Evolutionary conservation across 2,888 invertebrate genomes (phyloP).

Genomic region (Caenorhabditis uteleia): DNA sequence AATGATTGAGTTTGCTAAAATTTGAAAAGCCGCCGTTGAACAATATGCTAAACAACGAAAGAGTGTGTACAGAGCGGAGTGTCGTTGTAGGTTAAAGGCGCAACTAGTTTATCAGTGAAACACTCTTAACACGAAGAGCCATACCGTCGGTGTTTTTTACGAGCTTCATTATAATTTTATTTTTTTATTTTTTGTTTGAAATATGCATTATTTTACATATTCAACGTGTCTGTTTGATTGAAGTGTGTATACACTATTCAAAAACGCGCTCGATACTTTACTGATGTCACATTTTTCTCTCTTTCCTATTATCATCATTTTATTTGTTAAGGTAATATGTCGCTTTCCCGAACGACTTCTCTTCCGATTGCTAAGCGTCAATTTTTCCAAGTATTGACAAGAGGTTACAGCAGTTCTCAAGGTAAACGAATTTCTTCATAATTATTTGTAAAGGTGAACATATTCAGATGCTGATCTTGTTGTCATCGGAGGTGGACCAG

Average conservation of each 20-base stretch:
- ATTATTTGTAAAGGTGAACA: not conserved
- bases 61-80: too few relatives aligned
- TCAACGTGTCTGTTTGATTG: not conserved
- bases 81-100: too few relatives aligned
- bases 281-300: too few relatives aligned
- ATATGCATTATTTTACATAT: not conserved
- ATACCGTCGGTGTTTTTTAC: constrained; percentile 40
- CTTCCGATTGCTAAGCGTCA: constrained; percentile 40
- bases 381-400: constrained; percentile 36
- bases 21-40: too few relatives aligned
- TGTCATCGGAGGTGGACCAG: constrained; percentile 96
- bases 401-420: constrained; percentile 43
- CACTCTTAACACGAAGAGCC: constrained; percentile 32
- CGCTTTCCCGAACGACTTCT: constrained; percentile 29
- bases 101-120: too few relatives aligned
- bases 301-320: not conserved
- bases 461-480: constrained; percentile 85
- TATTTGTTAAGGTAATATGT: constrained; percentile 30
- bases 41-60: too few relatives aligned
- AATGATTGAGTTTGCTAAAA: too few relatives aligned
- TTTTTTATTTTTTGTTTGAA: constrained; percentile 9
- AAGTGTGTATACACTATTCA: too few relatives aligned
- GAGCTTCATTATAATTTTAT: constrained; percentile 4
- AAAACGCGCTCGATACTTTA: too few relatives aligned
- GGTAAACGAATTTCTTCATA: constrained; percentile 20